Evolutionary conservation across 2,113 vertebrate species (phyloP).

Genomic region (Calypte anna): DNA sequence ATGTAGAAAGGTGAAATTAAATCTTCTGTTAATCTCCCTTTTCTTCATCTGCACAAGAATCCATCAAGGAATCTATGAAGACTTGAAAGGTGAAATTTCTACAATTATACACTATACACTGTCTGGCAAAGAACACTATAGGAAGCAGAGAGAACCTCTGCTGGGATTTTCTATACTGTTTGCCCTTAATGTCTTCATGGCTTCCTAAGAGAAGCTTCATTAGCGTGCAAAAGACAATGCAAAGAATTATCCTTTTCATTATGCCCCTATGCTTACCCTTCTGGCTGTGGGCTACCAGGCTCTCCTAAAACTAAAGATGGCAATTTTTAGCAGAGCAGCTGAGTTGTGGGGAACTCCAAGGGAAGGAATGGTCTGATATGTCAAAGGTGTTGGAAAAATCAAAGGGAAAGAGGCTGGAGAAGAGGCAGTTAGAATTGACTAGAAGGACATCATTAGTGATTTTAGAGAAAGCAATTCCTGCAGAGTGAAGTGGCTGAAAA

Average conservation of each 20-base stretch:
- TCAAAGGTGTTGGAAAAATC: constrained; percentile 62
- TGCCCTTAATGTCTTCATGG: neutral
- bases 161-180: neutral
- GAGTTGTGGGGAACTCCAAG: neutral
- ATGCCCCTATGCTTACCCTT: neutral
- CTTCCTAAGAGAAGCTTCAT: neutral
- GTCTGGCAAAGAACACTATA: neutral
- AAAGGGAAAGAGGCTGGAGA: constrained; percentile 52
- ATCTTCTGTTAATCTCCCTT: neutral
- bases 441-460: constrained; percentile 69
- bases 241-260: constrained; percentile 38
- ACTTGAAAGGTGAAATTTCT: neutral
- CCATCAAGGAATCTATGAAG: neutral
- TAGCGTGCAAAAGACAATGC: constrained; percentile 24
- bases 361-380: constrained; percentile 2
- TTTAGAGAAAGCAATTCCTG: constrained; percentile 64
- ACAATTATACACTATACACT: neutral
- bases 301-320: neutral
- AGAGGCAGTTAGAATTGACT: constrained; percentile 50
- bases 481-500: constrained; percentile 71
- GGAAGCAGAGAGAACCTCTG: neutral
- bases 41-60: neutral
- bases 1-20: neutral
- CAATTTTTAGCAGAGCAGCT: constrained; percentile 5
- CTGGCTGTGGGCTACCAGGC: neutral